phyloP scores from a whole-genome alignment of 2,888 invertebrate genomes.

The Zhuqinia jingwanae region DNA sequence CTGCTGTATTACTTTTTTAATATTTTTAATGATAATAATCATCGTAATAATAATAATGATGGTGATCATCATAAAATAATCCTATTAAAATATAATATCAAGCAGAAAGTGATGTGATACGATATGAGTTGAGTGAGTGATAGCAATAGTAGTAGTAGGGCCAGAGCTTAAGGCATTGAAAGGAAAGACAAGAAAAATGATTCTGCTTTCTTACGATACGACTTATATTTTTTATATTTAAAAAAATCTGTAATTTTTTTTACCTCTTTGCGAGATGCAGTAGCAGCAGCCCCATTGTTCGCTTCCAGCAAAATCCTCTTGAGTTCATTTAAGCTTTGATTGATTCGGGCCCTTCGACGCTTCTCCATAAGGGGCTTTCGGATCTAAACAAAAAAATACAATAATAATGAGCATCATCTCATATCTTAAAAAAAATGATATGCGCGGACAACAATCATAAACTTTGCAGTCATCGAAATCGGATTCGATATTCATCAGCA shows the following conservation, averaged over 20 bases:
- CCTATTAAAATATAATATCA: conserved; percentile 36
- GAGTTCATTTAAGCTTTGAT: conserved; percentile 83
- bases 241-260: not conserved
- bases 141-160: too few species aligned
- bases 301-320: conserved; percentile 82
- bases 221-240: too few species aligned
- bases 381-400: conserved; percentile 78
- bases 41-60: not conserved
- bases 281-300: conserved; percentile 75
- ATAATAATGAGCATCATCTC: conserved; percentile 37
- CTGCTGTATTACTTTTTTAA: not conserved
- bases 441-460: not conserved
- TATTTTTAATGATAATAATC: conserved; percentile 11
- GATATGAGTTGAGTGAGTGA: conserved; percentile 4
- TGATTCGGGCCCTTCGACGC: conserved; percentile 83
- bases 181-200: not conserved
- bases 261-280: conserved; percentile 47
- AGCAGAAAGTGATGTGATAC: conserved; percentile 13
- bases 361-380: conserved; percentile 84
- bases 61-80: conserved; percentile 28
- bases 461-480: not conserved
- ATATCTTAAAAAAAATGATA: conserved; percentile 34
- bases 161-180: conserved; percentile 45
- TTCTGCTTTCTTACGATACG: too few species aligned
- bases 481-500: not conserved